Base-by-base conservation (phyloP, 1,140 invertebrate species). In the Ditylenchus dipsaci region DNA sequence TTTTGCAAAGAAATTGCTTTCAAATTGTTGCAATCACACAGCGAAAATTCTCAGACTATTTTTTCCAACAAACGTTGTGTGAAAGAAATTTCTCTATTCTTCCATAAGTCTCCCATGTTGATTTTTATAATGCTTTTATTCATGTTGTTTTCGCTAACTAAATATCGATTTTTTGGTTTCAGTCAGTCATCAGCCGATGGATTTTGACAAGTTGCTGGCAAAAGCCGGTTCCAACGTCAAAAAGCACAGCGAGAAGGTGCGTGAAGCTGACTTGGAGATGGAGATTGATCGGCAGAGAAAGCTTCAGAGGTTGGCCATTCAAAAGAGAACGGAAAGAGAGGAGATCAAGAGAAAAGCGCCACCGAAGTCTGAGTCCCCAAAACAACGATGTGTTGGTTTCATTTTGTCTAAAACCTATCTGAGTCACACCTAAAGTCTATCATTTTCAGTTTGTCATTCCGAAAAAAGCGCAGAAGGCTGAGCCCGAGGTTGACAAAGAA, bases 181-280 rank as follows among this genome's bases (percentile, higher is more conserved):
- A 38, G 33, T 5, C 3, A 38, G 33, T 67, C n/a, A 26, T 30
- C 59, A 21, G 57, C 45, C 42, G 0, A 75, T 75, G 73, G 74
- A 75, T 45, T 75, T 75, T 63, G 58, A 75, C 42, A 61, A 76
- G 19, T 33, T 75, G 19, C 53, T 79, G 17, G 66, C 75, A 0
- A 57, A 78, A 67, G 73, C 73, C 3, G 23, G 53, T 19, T 33
- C 47, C 15, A 75, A 75, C 59, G 76, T 67, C 5, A n/a, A 45
- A 27, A 65, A 63, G 23, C 27, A 42, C 21, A 76, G 58, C 8
- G 58, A 63, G 29, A 61, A 72, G 5, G 67, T 75, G n/a, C 56
- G 43, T 15, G 69, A 78, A 29, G 71, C 69, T 17, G 71, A 75
- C 8, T 42, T 30, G 19, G 74, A 75, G 56, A 47, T 65, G 60